Conservation (phyloP, 2,113 vertebrate species). For the Helogale parvula region DNA sequence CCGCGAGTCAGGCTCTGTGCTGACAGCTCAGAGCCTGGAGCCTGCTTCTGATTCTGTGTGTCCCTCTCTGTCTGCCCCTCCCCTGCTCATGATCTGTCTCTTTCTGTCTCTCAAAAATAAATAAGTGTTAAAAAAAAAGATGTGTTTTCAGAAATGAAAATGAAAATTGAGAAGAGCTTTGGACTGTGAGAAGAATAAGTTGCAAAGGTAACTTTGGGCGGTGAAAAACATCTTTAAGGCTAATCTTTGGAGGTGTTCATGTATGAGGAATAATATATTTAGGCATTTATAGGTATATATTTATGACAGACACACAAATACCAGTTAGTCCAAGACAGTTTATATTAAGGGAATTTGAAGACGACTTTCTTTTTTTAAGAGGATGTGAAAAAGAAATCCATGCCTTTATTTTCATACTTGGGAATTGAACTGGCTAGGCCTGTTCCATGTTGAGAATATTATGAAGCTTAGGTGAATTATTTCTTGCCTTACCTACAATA, state of each 20-base stretch:
- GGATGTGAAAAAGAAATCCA: not conserved
- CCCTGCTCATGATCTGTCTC: no score
- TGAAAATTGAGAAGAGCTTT: not conserved
- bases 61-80: no score
- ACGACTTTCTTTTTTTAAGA: not conserved
- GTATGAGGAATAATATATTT: not conserved
- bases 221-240: not conserved
- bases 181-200: not conserved
- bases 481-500: not conserved
- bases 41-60: no score
- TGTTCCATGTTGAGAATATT: not conserved
- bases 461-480: not conserved
- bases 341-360: constrained; percentile 24
- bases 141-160: not conserved
- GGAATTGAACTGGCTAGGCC: not conserved
- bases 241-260: not conserved
- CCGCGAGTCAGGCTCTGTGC: no score
- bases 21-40: no score
- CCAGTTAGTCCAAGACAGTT: not conserved
- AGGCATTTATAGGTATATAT: not conserved
- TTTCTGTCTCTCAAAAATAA: no score
- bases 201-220: not conserved
- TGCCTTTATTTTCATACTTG: not conserved
- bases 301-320: not conserved
- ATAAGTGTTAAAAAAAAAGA: not conserved